phyloP scores from a whole-genome alignment of 2,888 invertebrate genomes.

The Lamellibrachia satsuma region DNA sequence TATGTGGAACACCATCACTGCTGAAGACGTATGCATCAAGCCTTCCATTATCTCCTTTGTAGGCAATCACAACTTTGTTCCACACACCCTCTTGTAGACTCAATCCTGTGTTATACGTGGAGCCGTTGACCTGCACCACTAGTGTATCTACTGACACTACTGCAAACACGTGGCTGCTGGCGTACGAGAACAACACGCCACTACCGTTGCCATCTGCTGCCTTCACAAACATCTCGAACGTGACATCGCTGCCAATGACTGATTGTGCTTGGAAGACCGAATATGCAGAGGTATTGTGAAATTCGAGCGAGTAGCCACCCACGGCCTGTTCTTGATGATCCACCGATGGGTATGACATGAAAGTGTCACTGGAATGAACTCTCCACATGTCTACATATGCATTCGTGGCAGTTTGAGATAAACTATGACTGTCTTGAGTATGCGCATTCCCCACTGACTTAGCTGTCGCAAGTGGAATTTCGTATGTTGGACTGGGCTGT shows the following conservation, averaged over 20 bases:
- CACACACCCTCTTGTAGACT: constrained; percentile 35
- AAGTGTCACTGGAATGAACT: constrained; percentile 41
- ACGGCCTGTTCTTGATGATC: constrained; percentile 39
- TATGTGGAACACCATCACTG: constrained; percentile 39
- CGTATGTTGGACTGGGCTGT: neutral
- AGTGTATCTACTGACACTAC: constrained; percentile 28
- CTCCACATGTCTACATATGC: constrained; percentile 20
- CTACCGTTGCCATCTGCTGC: constrained; percentile 25
- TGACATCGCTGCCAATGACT: neutral
- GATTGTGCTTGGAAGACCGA: constrained; percentile 45
- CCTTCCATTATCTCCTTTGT: constrained; percentile 41
- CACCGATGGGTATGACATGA: constrained; percentile 42
- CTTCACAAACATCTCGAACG: constrained; percentile 21
- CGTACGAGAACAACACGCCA: constrained; percentile 45
- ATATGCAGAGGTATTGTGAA: constrained; percentile 37
- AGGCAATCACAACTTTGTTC: constrained; percentile 49
- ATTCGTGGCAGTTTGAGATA: neutral
- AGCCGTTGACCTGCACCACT: constrained; percentile 32
- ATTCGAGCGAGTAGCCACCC: constrained; percentile 46
- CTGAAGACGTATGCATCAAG: constrained; percentile 43
- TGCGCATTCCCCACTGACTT: neutral
- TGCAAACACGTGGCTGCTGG: constrained; percentile 40
- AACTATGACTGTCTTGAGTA: neutral
- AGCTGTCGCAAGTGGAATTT: neutral
- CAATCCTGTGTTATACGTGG: constrained; percentile 39